phyloP scores from a whole-genome alignment of 1,140 invertebrate genomes.

The Nebria ingens region DNA sequence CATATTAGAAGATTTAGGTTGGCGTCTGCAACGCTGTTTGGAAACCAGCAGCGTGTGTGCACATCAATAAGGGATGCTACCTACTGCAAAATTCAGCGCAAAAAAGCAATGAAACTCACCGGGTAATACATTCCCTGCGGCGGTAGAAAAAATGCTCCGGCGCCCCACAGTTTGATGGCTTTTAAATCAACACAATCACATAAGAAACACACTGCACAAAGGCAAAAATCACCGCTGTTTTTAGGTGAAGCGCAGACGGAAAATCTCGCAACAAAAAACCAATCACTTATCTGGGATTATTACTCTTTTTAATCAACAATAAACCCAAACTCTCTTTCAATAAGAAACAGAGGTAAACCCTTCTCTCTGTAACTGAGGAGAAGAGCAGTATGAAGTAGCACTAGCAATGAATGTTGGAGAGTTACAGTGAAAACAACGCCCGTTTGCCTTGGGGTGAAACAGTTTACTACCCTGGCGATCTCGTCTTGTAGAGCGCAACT shows the following conservation, averaged over 20 bases:
- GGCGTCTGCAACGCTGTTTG: too few species aligned
- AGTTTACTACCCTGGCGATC: background rate
- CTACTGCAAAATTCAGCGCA: background rate
- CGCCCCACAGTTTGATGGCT: slow-evolving; percentile 88
- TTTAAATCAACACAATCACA: slow-evolving; percentile 38
- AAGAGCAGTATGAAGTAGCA: too few species aligned
- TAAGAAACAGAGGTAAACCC: too few species aligned
- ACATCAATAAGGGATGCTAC: background rate
- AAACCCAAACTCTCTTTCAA: too few species aligned
- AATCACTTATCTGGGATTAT: too few species aligned
- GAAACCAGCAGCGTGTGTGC: too few species aligned
- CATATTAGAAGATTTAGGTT: too few species aligned
- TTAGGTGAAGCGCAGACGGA: background rate
- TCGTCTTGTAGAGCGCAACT: background rate
- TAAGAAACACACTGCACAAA: slow-evolving; percentile 27
- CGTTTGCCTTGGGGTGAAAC: background rate
- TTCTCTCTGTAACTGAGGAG: too few species aligned
- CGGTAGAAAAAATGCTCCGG: slow-evolving; percentile 84
- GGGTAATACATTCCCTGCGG: slow-evolving; percentile 88
- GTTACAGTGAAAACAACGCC: slow-evolving; percentile 2
- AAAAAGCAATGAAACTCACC: slow-evolving; percentile 51
- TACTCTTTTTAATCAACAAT: too few species aligned
- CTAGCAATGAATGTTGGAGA: too few species aligned
- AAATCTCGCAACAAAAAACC: background rate
- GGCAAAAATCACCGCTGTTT: slow-evolving; percentile 17